Conservation (phyloP, 2,113 vertebrate genomes). For the Neolamprologus sp. region DNA sequence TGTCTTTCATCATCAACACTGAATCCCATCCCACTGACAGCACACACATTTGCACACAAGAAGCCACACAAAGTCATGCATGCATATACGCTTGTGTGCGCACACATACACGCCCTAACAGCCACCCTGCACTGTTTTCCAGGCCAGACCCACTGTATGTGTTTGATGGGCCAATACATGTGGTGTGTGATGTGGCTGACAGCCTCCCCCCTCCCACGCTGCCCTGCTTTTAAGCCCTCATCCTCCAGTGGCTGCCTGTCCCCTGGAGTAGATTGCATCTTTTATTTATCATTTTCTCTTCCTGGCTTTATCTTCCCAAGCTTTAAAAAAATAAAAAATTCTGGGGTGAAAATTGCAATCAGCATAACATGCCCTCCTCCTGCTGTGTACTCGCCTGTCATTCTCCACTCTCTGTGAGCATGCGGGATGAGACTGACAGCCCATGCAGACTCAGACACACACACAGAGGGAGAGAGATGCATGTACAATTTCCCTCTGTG, state of each 20-base stretch:
- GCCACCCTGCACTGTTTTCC: slow-evolving; percentile 38
- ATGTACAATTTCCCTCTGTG: slow-evolving; percentile 46
- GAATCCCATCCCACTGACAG: slow-evolving; percentile 53
- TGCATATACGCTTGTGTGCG: not conserved
- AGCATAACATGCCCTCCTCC: slow-evolving; percentile 91
- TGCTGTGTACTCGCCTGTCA: slow-evolving; percentile 85
- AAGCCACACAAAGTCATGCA: slow-evolving; percentile 27
- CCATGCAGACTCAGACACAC: slow-evolving; percentile 50
- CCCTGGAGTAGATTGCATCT: slow-evolving; percentile 91
- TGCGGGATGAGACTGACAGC: slow-evolving; percentile 79
- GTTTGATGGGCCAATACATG: slow-evolving; percentile 71
- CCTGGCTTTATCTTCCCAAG: slow-evolving; percentile 88
- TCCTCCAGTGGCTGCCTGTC: slow-evolving; percentile 71
- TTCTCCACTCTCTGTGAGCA: slow-evolving; percentile 79
- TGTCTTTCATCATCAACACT: slow-evolving; percentile 69
- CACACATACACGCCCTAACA: slow-evolving; percentile 23
- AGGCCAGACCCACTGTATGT: slow-evolving; percentile 58
- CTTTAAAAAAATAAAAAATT: slow-evolving; percentile 75
- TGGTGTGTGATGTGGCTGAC: slow-evolving; percentile 67
- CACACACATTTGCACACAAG: slow-evolving; percentile 1
- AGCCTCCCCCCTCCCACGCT: slow-evolving; percentile 56
- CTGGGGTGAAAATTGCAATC: slow-evolving; percentile 90
- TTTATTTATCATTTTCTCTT: slow-evolving; percentile 90
- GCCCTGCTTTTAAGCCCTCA: slow-evolving; percentile 67
- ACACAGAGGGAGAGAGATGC: not conserved